phyloP scores from a whole-genome alignment of 2,797 vertebrate species.

The Merluccius polli region DNA sequence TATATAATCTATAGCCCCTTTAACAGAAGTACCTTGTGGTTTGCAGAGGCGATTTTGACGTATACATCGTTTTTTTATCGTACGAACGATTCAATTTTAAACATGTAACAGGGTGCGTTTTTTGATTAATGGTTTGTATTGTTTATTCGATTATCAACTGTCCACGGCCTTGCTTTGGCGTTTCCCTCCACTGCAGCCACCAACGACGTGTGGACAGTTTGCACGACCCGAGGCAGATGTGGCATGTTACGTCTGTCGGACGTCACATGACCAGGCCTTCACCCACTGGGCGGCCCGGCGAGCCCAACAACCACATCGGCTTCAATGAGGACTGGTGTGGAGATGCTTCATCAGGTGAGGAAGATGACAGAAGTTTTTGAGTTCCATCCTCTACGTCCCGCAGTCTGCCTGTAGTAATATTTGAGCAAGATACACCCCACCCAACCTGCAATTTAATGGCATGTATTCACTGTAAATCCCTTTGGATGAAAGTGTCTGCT shows the following conservation, averaged over 20 bases:
- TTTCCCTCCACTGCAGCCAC: conserved; percentile 50
- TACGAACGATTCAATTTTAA: background rate
- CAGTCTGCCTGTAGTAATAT: background rate
- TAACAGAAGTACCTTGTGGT: background rate
- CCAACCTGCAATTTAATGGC: too few species aligned
- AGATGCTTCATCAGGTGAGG: conserved; percentile 68
- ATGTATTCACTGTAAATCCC: too few species aligned
- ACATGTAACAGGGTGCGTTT: background rate
- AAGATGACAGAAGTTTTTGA: too few species aligned
- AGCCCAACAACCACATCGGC: conserved; percentile 73
- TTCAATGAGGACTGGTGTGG: conserved; percentile 74
- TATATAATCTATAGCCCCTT: too few species aligned
- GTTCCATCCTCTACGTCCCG: background rate
- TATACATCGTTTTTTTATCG: background rate
- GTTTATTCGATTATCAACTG: background rate
- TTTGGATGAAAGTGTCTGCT: too few species aligned
- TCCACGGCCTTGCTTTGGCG: too few species aligned
- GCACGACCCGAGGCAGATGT: conserved; percentile 58
- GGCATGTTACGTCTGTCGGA: conserved; percentile 72
- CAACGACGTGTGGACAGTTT: conserved; percentile 72
- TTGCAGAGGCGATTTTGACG: background rate
- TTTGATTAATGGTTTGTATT: background rate
- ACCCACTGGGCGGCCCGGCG: conserved; percentile 76
- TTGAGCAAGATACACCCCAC: too few species aligned
- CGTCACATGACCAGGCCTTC: conserved; percentile 60